Base-by-base conservation (phyloP, 1,140 invertebrate species). In the Drosophila bocqueti region DNA sequence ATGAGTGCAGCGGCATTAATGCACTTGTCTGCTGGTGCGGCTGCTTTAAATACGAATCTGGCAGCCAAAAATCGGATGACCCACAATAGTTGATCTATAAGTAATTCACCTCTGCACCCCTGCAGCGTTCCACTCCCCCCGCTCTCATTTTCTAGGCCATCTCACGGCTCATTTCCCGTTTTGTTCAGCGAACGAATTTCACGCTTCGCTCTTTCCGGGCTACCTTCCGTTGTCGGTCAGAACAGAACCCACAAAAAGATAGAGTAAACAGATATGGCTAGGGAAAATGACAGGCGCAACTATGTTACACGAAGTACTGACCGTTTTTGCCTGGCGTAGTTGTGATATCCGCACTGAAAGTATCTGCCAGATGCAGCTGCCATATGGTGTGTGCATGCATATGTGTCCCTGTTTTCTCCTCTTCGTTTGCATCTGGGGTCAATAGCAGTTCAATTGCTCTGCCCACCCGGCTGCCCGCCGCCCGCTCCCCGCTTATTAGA, bases 361-460 rank as follows among this genome's bases (percentile, higher is more conserved):
- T 85, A 84, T 81, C 61, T 85, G 65, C 34, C 60, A 65, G 66
- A 84, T 77, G 61, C 50, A 59, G 43, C 72, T 34, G 58, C 60
- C 73, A 76, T 66, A 76, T 76, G 72, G 73, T 76, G 73, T 18
- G 49, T 13, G 40, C 18, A n/a, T 49, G 47, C 67, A 34, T 42
- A 8, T 26, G n/a, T 42, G 47, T 61, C 64, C 43, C 61, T 55
- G 57, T 38, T 67, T 34, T 61, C 18, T 26, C 21, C 7, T 42
- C 55, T 75, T 18, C 47, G 38, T 26, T 47, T 42, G 42, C 78
- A 81, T 63, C 61, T 79, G 78, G 74, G 76, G 77, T 83, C 81
- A 83, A 83, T 81, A 83, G 81, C 81, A 84, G 82, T 84, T 85
- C 83, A 85, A 87, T 83, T 83, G 83, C 83, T 66, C 43, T 54